Evolutionary conservation across 1,140 invertebrate species (phyloP).

Genomic region (Conus betulinus): DNA sequence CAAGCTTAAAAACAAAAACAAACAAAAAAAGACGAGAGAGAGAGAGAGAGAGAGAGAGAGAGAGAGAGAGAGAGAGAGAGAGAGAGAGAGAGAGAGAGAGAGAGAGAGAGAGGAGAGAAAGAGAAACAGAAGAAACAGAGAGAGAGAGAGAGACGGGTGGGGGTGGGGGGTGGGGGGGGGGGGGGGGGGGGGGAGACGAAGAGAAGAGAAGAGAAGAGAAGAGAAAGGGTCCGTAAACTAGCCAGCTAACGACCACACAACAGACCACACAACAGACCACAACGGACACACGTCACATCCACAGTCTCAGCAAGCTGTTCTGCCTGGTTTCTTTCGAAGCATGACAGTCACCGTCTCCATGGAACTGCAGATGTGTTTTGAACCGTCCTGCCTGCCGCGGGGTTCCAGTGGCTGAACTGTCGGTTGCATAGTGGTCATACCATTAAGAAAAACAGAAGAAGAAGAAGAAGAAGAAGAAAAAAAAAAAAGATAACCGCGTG

Average conservation of each 20-base stretch:
- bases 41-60: background rate
- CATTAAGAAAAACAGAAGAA: too few relatives aligned
- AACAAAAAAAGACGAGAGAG: too few relatives aligned
- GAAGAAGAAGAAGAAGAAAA: too few relatives aligned
- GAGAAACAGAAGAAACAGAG: background rate
- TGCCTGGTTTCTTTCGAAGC: slow-evolving; percentile 3
- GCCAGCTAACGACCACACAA: background rate
- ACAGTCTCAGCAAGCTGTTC: background rate
- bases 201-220: background rate
- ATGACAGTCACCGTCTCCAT: background rate
- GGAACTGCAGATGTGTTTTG: background rate
- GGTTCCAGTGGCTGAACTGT: too few relatives aligned
- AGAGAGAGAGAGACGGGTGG: background rate
- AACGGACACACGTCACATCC: too few relatives aligned
- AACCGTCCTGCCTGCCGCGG: too few relatives aligned
- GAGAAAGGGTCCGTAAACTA: too few relatives aligned
- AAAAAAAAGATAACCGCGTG: too few relatives aligned
- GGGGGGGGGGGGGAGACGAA: too few relatives aligned
- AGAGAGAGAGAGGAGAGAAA: background rate
- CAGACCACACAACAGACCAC: background rate
- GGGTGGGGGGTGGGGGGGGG: too few relatives aligned
- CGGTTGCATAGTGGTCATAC: too few relatives aligned
- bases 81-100: background rate
- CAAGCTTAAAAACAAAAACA: too few relatives aligned
- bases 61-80: background rate